Base-by-base conservation (phyloP, 2,113 vertebrate genomes). In the Laterallus jamaicensis region DNA sequence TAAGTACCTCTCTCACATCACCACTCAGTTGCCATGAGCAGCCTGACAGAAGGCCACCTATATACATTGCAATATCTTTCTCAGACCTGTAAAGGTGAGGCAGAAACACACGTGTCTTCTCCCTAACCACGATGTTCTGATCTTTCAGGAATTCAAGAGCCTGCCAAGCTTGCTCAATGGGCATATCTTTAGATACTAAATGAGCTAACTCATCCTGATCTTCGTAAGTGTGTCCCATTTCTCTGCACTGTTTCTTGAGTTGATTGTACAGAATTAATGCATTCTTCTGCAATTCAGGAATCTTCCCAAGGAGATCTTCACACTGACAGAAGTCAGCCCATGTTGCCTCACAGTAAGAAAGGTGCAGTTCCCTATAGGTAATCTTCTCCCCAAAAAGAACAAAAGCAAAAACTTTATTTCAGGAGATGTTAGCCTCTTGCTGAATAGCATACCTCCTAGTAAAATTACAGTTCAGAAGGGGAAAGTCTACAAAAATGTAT, bases 81-180 rank as follows among this genome's bases (percentile, higher is more conserved):
- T 99, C 99, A 26, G 98, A 98, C 25, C 82, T 79, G 83, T 98
- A 97, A 37, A 98, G 97, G 49, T 98, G 88, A 20, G 82, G 90
- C 35, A 97, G 98, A 55, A 98, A 98, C 64, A 99, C 88, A 9
- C 94, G 56, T 37, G 82, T 76, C 32, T 87, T 97, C 66, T 98
- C 95, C 39, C 42, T 91, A 3, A 95, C 94, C 76, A 99, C 97
- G 85, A 98, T 62, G 0, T 83, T 81, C 19, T 97, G 73, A 18
- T 97, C 90, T 94, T 97, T 98, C 82, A 99, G 87, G 92, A 99
- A 99, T 29, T 82, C 67, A 59, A 98, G 92, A n/a, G 98, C 97
- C 3, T 97, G 56, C 98, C 98, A 98, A 25, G 86, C 96, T 5
- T 88, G 60, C 3, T 97, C 73, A 26, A 92, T 90, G 17, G 96